Percentiles rank a stretch among this genome's conserved stretches.
phyloP scores from a whole-genome alignment of 2,888 invertebrate species.

The Ctenicera cuprea region DNA sequence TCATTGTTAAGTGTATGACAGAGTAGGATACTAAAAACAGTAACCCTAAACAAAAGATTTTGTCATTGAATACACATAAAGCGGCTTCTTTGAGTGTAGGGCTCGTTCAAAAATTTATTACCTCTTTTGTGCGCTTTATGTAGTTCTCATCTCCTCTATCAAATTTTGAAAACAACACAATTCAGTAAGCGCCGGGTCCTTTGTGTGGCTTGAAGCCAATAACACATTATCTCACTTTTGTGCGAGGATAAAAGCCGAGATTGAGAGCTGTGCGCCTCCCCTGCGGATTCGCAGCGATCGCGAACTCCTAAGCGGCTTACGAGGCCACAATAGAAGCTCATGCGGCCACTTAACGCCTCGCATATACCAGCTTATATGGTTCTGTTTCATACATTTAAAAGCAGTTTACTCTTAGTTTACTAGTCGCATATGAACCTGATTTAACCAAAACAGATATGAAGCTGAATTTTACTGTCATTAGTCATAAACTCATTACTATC shows the following conservation, averaged over 20 bases:
- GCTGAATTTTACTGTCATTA: background rate
- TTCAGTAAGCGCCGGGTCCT: constrained; percentile 60
- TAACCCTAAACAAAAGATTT: constrained; percentile 48
- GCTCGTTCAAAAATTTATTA: constrained; percentile 57
- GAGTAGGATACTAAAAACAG: constrained; percentile 33
- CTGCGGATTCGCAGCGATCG: constrained; percentile 49
- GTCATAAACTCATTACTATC: too few relatives aligned
- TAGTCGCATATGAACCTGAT: too few relatives aligned
- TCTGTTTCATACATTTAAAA: constrained; percentile 33
- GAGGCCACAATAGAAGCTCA: constrained; percentile 49
- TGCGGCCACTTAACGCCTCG: constrained; percentile 54
- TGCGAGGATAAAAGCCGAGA: constrained; percentile 65
- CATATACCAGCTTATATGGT: constrained; percentile 34
- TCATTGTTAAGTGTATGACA: constrained; percentile 36
- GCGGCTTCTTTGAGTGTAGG: constrained; percentile 45
- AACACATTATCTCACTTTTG: constrained; percentile 69
- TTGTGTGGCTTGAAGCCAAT: constrained; percentile 63
- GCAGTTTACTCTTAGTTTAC: constrained; percentile 25
- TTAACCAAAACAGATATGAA: background rate
- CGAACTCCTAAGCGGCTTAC: constrained; percentile 52
- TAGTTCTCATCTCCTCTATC: constrained; percentile 60
- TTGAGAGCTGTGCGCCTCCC: constrained; percentile 53
- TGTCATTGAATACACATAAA: constrained; percentile 49
- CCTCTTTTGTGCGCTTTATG: constrained; percentile 58
- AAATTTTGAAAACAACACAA: constrained; percentile 62